These are phyloP conservation scores for Casuarius casuarius DNA, from an alignment of 2,113 vertebrate species.

Conservation along the genomic window DNA sequence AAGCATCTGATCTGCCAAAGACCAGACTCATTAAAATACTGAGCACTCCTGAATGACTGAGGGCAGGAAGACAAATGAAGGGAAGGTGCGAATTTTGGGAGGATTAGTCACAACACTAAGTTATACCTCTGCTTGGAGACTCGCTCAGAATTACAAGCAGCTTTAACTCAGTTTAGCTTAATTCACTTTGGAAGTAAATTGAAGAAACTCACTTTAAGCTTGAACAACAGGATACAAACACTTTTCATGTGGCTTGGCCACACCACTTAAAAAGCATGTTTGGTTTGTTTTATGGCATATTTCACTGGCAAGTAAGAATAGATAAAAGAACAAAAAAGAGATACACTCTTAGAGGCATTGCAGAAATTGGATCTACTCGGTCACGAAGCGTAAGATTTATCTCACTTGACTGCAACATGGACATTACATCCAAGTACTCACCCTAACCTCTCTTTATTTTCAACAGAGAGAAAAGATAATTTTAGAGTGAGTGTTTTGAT, in stretches of 20 bases:
- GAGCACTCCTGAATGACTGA: accelerated
- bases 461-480: not conserved
- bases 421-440: not conserved
- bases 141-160: constrained; percentile 24
- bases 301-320: not conserved
- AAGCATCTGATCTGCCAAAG: not conserved
- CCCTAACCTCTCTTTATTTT: not conserved
- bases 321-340: not conserved
- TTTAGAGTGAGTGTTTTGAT: not conserved
- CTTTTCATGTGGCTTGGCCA: not conserved
- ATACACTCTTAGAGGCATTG: not conserved
- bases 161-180: constrained; percentile 20
- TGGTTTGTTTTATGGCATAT: not conserved
- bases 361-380: not conserved
- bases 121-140: not conserved
- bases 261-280: not conserved
- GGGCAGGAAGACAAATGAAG: not conserved
- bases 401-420: not conserved
- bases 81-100: not conserved
- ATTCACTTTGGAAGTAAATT: constrained; percentile 27
- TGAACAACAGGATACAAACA: not conserved
- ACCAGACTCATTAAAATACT: not conserved
- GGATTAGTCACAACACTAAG: not conserved
- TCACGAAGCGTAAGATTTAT: not conserved
- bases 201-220: constrained; percentile 21